Evolutionary conservation across 2,113 vertebrate genomes (phyloP), one percentile per base, ranked within the genome.

Genomic region (Dipodomys merriami): DNA sequence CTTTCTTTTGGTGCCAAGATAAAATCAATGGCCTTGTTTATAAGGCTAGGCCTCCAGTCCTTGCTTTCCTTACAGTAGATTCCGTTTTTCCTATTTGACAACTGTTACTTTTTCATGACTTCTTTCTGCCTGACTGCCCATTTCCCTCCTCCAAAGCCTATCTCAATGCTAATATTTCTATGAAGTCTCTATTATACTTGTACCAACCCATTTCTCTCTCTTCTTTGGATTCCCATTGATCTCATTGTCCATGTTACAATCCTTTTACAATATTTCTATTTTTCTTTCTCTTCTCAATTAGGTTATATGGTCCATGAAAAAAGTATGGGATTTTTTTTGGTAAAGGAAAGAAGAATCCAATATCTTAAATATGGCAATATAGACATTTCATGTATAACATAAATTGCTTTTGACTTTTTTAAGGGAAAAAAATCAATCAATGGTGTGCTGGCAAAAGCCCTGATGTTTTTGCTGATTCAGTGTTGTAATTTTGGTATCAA

Each of bases 271-370:
- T 62, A 29, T 57, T 57, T 64, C 35, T 44, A 62, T 2, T 78
- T 92, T 30, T 62, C 23, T 73, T 85, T 74, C 30, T 53, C 64
- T 84, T 82, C 60, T 86, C 67, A 71, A 88, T 77, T 74, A 94
- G 2, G 10, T 83, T 92, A 71, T 44, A 46, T 65, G 60, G 72
- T 27, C 19, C 74, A 57, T 44, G 49, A 11, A 72, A 23, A 44
- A 29, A 7, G 6, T 60, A 13, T 71, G 10, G 35, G 35, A 39
- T 39, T 39, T 7, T 39, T 18, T 67, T 74, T 35, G 13, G 9
- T 49, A 12, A 1, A 39, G 35, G 35, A 39, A 39, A 39, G 27
- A 15, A 6, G 11, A 53, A 12, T 20, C 57, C 5, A 65, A 57
- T 68, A 79, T 64, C 57, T 91, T 84, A n/a, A 86, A 93, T 91